Base-by-base conservation (phyloP, 2,888 invertebrate species). In the Eupithecia tripunctaria region DNA sequence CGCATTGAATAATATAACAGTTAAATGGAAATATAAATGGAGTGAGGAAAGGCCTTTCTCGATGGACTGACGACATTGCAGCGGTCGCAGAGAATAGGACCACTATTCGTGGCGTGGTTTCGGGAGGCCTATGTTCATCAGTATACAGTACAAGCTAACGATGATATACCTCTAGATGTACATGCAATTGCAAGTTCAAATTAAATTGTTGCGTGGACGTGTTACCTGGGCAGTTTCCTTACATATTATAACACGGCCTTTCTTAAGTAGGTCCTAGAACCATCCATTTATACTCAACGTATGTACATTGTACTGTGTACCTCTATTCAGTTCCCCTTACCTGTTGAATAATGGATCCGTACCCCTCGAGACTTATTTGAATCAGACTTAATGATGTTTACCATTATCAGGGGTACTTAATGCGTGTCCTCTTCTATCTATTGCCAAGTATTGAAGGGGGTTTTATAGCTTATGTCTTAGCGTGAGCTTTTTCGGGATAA, bases 301-400 rank as follows among this genome's bases (percentile, higher is more conserved):
- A 63, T n/a, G 32, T 62, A 62, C 63, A 63, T 18, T 29, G 36
- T 63, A n/a, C 12, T 12, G 8, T 41, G 51, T 68, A 67, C 66
- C 65, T 27, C 65, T 66, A 71, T 65, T 62, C 56, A 69, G 60
- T 29, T 43, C 67, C 83, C 81, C 82, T 84, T 86, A 89, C 89
- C 89, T 89, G 89, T 90, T 90, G 89, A 90, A 89, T 90, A 85
- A 89, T 89, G 86, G 79, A 88, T 87, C 77, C 76, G 72, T 64
- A 70, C 76, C 82, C 78, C 79, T 70, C 3, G 79, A 75, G 80
- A 77, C 78, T 82, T 85, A 85, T 86, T 85, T 83, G 83, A 86
- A 85, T 85, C 76, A 78, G 74, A 82, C 83, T 84, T 82, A 83
- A 86, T 84, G 82, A 82, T 85, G 83, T 85, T 86, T 85, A 84